A percentile compares a stretch with the other conserved stretches of the same genome.
phyloP scores from a whole-genome alignment of 2,797 vertebrate genomes.

The Catostomus latipinnis region DNA sequence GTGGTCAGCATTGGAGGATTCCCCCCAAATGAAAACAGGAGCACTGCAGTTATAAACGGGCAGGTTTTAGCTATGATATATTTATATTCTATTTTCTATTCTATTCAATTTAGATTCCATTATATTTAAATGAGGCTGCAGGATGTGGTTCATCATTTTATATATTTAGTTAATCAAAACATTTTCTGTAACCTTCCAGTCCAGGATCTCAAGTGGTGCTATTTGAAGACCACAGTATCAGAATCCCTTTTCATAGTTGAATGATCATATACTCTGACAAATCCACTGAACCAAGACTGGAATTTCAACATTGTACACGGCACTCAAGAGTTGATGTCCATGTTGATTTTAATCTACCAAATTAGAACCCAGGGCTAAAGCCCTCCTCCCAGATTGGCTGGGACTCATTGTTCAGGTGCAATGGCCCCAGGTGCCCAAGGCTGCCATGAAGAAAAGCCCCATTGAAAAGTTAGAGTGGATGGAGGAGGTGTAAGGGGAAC shows the following conservation, averaged over 20 bases:
- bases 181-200: background rate
- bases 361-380: slow-evolving; percentile 22
- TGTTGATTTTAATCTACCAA: slow-evolving; percentile 21
- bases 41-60: no score
- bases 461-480: slow-evolving; percentile 68
- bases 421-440: slow-evolving; percentile 50
- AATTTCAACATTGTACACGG: slow-evolving; percentile 35
- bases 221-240: background rate
- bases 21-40: no score
- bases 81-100: no score
- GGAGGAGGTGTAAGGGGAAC: slow-evolving; percentile 41
- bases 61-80: no score
- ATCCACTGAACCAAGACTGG: slow-evolving; percentile 38
- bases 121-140: no score
- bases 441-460: slow-evolving; percentile 69
- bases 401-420: slow-evolving; percentile 51
- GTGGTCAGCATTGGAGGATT: no score
- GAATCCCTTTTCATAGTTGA: background rate
- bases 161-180: no score
- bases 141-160: no score
- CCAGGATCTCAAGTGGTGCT: background rate
- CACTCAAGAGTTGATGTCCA: background rate
- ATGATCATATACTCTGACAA: slow-evolving; percentile 5
- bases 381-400: slow-evolving; percentile 42
- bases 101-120: no score